phyloP scores from a whole-genome alignment of 2,113 vertebrate species.

The Onychostoma macrolepis region DNA sequence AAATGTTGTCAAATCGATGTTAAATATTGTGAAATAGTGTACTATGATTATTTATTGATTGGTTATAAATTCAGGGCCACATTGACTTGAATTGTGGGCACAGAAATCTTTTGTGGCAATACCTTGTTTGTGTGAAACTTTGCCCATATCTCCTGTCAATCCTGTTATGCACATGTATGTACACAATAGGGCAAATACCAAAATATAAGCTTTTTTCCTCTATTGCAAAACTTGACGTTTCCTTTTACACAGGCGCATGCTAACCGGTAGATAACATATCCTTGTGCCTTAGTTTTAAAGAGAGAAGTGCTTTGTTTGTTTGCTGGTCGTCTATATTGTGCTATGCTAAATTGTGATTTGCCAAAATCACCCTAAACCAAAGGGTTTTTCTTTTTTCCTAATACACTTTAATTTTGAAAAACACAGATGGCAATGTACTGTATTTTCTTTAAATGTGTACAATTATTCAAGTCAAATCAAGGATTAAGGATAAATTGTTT shows the following conservation, averaged over 20 bases:
- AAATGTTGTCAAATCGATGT: constrained; percentile 13
- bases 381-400: constrained; percentile 50
- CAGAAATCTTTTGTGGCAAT: constrained; percentile 21
- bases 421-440: constrained; percentile 6
- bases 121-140: not conserved
- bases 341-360: constrained; percentile 52
- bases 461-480: not conserved
- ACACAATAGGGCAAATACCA: constrained; percentile 12
- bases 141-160: constrained; percentile 8
- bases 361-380: constrained; percentile 69
- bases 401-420: not conserved
- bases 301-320: constrained; percentile 61
- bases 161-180: not conserved
- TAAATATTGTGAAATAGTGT: constrained; percentile 25
- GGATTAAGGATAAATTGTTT: not conserved
- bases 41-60: constrained; percentile 52
- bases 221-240: constrained; percentile 63
- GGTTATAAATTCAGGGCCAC: constrained; percentile 50
- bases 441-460: constrained; percentile 8
- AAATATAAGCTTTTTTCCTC: constrained; percentile 14
- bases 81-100: constrained; percentile 16
- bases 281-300: constrained; percentile 77
- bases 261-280: constrained; percentile 57
- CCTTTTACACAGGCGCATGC: constrained; percentile 57
- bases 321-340: constrained; percentile 57